Conservation (phyloP, 2,888 invertebrate species). For the Machimus atricapillus region DNA sequence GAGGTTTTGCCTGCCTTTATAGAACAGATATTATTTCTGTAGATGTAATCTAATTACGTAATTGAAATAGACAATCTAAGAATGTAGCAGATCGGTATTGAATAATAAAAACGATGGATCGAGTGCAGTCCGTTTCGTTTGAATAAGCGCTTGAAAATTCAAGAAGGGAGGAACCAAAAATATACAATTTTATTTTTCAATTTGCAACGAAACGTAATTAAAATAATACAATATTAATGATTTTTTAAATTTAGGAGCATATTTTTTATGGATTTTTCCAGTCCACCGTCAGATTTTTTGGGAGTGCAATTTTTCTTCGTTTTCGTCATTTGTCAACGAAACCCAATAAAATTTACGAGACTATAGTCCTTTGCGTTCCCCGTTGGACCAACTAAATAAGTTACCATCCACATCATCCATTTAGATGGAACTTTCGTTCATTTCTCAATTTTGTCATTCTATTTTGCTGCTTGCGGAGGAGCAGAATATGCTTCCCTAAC, state of each 20-base stretch:
- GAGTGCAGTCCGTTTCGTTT: no score
- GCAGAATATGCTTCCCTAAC: conserved; percentile 39
- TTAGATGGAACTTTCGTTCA: conserved; percentile 29
- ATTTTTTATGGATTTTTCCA: not conserved
- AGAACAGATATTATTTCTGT: not conserved
- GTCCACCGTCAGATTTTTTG: conserved; percentile 10
- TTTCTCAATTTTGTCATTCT: conserved; percentile 38
- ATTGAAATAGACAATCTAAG: not conserved
- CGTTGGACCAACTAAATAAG: conserved; percentile 28
- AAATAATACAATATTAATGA: not conserved
- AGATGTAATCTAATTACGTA: not conserved
- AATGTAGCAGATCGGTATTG: no score
- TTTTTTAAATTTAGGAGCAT: not conserved
- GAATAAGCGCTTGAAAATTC: no score
- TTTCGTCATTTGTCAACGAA: conserved; percentile 31
- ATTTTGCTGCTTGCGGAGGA: not conserved
- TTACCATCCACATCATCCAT: conserved; percentile 29
- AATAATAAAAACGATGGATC: no score
- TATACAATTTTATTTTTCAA: not conserved
- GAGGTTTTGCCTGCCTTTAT: not conserved
- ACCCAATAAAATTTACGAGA: conserved; percentile 31
- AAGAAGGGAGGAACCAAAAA: no score
- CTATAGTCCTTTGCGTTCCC: not conserved
- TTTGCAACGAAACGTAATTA: not conserved
- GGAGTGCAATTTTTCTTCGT: conserved; percentile 9